A percentile compares a stretch with the other conserved stretches of the same genome.
phyloP scores from a whole-genome alignment of 2,888 invertebrate genomes.

The Tethea ocularis region DNA sequence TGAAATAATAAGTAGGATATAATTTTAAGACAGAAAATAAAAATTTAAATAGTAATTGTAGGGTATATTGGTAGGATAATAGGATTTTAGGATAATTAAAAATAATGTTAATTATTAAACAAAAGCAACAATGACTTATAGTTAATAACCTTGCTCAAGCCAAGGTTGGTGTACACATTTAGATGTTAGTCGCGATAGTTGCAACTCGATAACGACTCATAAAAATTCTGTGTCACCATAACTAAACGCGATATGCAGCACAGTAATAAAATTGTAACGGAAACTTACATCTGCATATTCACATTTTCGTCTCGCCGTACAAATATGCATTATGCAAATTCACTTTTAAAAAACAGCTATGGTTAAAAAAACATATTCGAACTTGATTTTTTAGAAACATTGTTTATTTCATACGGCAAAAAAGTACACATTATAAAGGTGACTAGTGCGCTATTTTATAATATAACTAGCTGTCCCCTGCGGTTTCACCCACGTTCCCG shows the following conservation, averaged over 20 bases:
- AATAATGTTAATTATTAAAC: not conserved
- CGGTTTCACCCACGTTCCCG: too few species aligned
- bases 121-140: constrained; percentile 22
- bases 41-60: too few species aligned
- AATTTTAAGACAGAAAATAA: too few species aligned
- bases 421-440: too few species aligned
- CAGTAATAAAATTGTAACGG: constrained; percentile 12
- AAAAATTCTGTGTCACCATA: constrained; percentile 15
- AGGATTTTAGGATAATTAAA: too few species aligned
- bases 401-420: not conserved
- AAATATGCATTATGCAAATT: constrained; percentile 1
- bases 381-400: too few species aligned
- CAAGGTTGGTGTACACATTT: constrained; percentile 34
- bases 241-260: constrained; percentile 12
- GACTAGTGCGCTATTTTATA: too few species aligned
- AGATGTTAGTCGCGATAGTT: constrained; percentile 25
- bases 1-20: too few species aligned
- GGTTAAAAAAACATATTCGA: too few species aligned
- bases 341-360: not conserved
- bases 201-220: constrained; percentile 8
- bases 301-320: constrained; percentile 9
- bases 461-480: too few species aligned
- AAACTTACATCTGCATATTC: constrained; percentile 5
- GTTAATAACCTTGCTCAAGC: constrained; percentile 38
- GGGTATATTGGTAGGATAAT: too few species aligned